phyloP scores from a whole-genome alignment of 2,888 invertebrate genomes.

The Lasioglossum calceatum region DNA sequence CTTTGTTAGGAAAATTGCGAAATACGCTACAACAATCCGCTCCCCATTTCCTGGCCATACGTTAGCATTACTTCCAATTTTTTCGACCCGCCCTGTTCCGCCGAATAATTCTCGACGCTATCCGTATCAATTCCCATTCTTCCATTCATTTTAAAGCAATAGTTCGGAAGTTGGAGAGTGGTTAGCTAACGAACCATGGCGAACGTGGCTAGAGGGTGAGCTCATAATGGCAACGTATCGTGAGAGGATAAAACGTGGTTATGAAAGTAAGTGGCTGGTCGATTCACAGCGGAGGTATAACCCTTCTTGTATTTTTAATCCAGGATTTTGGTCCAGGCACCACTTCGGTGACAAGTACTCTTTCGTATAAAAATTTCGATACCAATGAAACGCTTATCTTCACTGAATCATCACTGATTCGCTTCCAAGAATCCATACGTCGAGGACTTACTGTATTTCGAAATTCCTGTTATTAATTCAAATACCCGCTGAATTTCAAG shows the following conservation, averaged over 20 bases:
- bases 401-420: no score
- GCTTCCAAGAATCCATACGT: no score
- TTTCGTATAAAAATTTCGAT: no score
- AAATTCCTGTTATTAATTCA: no score
- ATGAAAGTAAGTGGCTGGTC: constrained; percentile 64
- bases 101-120: constrained; percentile 27
- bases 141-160: background rate
- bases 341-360: background rate
- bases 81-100: background rate
- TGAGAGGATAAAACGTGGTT: constrained; percentile 65
- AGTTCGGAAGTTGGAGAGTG: background rate
- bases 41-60: background rate
- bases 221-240: constrained; percentile 60
- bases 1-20: background rate
- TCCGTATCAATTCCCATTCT: constrained; percentile 41
- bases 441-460: no score
- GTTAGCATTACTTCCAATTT: background rate
- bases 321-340: no score
- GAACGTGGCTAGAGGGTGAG: constrained; percentile 25
- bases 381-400: no score
- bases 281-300: background rate
- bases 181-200: constrained; percentile 32
- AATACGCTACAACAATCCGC: background rate
- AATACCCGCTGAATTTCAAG: no score
- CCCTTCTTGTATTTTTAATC: background rate